phyloP scores from a whole-genome alignment of 2,888 invertebrate genomes.

The Minunthozetes semirufus region DNA sequence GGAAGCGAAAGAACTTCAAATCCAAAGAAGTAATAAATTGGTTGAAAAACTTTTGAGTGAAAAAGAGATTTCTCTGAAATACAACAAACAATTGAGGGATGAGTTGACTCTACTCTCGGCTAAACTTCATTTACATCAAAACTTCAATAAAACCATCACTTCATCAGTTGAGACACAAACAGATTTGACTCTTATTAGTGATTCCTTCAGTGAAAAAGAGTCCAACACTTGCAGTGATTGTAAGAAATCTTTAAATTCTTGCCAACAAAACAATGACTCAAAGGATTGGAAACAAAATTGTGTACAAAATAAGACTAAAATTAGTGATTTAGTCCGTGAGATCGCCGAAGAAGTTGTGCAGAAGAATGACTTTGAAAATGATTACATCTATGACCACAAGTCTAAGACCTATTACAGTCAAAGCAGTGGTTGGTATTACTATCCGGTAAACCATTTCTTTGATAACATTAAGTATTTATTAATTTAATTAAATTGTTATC shows the following conservation, averaged over 20 bases:
- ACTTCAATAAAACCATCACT: constrained; percentile 10
- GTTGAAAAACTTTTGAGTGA: not conserved
- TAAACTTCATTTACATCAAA: constrained; percentile 35
- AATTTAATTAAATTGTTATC: constrained; percentile 9
- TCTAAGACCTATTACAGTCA: constrained; percentile 83
- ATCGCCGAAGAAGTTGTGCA: constrained; percentile 37
- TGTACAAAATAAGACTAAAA: constrained; percentile 16
- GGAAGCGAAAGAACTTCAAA: not conserved
- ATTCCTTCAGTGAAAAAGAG: not conserved
- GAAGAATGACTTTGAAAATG: constrained; percentile 41
- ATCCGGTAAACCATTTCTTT: constrained; percentile 60
- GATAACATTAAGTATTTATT: not conserved
- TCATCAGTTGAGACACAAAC: not conserved
- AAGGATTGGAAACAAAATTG: constrained; percentile 28
- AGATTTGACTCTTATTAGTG: constrained; percentile 3
- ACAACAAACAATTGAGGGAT: constrained; percentile 35
- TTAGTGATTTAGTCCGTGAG: constrained; percentile 40
- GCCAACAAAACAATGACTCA: not conserved
- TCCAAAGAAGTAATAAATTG: not conserved
- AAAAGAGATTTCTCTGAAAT: constrained; percentile 6
- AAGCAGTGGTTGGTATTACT: constrained; percentile 81
- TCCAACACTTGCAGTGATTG: not conserved
- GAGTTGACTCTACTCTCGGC: constrained; percentile 35
- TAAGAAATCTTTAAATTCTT: not conserved
- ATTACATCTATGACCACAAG: constrained; percentile 74